Base-by-base conservation (phyloP, 2,113 vertebrate genomes). In the Lepus europaeus region DNA sequence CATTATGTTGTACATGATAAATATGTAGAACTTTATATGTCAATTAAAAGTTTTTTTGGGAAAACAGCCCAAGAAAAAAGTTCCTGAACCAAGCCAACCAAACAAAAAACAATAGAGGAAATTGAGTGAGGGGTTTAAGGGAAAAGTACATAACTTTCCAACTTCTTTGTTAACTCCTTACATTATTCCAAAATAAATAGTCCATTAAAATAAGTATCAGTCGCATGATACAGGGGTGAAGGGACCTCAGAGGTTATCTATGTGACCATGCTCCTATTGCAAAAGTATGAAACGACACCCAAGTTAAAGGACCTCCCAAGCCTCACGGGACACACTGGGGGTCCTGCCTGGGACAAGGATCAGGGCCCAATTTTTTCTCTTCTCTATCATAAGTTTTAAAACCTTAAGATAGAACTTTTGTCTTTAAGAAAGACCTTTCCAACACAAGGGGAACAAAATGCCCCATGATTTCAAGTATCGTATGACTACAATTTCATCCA, bases 261-360 rank as follows among this genome's bases (percentile, higher is more conserved):
- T 7, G 69, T 59, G 73, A n/a, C 23, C 31, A 64, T 25, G 7
- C 7, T 29, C 9, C 53, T 36, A 23, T 82, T 69, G 78, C 31
- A 59, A 20, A 63, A 33, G 68, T 74, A 33, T 88, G 33, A 91
- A 78, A 82, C 25, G 78, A 88, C 72, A 91, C 17, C 79, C 76
- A n/a, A 9, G 27, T 79, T 79, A 53, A 84, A 53, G 36, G 66
- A 36, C 3, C 17, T 6, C 14, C 36, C 31, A 39, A 49, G 0
- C 8, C 36, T 88, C n/a, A 51, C 45, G 8, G 9, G 31, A 20
- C 31, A 39, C 49, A 23, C 10, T 59, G 20, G 9, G 9, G 17
- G n/a, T 16, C 45, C 12, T 73, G 9, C 10, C 53, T 81, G 77
- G 82, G 11, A 76, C 72, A 29, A 51, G 25, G 51, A 66, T 36